Evolutionary conservation across 2,888 invertebrate species (phyloP), one percentile per base, ranked within the genome.

Genomic region (Drosophila sordidapex): DNA sequence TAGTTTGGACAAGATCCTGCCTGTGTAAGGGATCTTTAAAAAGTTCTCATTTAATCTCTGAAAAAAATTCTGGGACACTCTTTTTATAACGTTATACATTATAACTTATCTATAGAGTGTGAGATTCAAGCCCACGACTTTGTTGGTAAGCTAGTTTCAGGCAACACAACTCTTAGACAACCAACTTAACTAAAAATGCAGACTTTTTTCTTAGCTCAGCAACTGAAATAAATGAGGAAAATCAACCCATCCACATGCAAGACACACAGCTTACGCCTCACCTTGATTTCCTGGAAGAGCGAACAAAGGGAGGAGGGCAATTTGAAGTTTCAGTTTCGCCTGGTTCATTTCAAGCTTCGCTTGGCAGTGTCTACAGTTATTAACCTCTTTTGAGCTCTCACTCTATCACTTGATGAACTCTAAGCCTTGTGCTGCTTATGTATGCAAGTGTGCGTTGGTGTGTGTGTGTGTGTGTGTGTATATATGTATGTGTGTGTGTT

Each of bases 361-460:
- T 63, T 51, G 56, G 18, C 64, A 52, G 52, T 64, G 58, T 71
- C 53, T 64, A 58, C 65, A 66, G 75, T 80, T 84, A 83, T 87
- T 84, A 83, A 80, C 80, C 87, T 78, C 73, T 70, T 78, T 77
- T 56, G 49, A 65, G 69, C 51, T 53, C 36, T 35, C 36, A 10
- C 40, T 65, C 70, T 52, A 65, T 52, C 66, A 71, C 54, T 72
- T 79, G 77, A 68, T 70, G 54, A 83, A 71, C 87, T 66, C 56
- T 68, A 72, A 75, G 64, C 79, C 54, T 72, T 59, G 69, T 56
- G 68, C 73, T 60, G 61, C 67, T 78, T 76, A 58, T 81, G 51
- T 48, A 52, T 69, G 63, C 54, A 61, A 58, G 27, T 35, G 25
- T 13, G n/a, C 27, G 48, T 33, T 13, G 43, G n/a, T 73, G 27